Evolutionary conservation across 2,797 vertebrate genomes (phyloP).

Genomic region (Cossypha caffra): DNA sequence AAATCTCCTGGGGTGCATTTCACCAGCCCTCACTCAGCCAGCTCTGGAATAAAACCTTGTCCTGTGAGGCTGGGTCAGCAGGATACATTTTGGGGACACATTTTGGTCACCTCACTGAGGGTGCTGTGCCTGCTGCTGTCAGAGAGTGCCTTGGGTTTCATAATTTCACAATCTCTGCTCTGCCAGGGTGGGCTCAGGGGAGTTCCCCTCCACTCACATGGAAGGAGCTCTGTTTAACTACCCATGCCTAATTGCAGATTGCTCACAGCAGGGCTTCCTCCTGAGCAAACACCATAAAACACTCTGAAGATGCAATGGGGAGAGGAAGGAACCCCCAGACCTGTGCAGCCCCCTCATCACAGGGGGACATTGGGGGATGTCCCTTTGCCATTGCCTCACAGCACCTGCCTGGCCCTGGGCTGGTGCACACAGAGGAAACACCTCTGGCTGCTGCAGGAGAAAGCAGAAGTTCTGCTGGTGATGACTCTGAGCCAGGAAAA

Average conservation of each 20-base stretch:
- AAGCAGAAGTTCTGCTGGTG: not conserved
- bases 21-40: not conserved
- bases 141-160: fast-evolving
- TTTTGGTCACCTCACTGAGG: not conserved
- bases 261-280: not conserved
- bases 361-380: fast-evolving
- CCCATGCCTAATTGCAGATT: not conserved
- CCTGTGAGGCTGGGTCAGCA: fast-evolving
- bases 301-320: fast-evolving
- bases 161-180: not conserved
- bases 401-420: not conserved
- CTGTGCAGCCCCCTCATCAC: fast-evolving
- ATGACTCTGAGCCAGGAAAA: not conserved
- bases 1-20: not conserved
- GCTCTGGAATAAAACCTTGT: not conserved
- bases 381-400: not conserved
- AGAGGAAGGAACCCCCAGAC: fast-evolving
- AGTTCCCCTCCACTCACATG: not conserved
- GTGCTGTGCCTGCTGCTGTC: fast-evolving
- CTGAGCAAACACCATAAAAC: fast-evolving
- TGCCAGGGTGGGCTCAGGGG: not conserved
- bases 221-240: constrained; percentile 22
- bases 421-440: not conserved
- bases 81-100: too few relatives aligned
- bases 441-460: not conserved